Percentiles rank a stretch among this genome's conserved stretches.
phyloP scores from a whole-genome alignment of 2,113 vertebrate species.

The Notarius lentiginosus region DNA sequence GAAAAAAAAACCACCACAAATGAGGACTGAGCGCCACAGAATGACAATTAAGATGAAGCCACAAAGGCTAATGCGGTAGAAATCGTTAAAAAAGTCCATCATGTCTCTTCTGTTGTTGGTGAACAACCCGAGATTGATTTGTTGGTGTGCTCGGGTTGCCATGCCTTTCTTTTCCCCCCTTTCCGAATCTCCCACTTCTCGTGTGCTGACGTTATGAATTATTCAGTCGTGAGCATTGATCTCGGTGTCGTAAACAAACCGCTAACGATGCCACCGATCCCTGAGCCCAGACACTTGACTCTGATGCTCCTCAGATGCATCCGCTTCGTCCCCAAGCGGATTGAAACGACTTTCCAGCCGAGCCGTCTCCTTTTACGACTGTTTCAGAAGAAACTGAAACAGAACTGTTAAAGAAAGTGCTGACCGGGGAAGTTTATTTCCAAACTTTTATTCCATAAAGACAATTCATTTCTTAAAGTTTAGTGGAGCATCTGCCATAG shows the following conservation, averaged over 20 bases:
- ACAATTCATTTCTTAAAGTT: neutral
- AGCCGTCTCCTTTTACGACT: neutral
- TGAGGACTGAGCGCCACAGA: neutral
- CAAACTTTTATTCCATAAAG: neutral
- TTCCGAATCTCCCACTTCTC: neutral
- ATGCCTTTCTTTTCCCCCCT: neutral
- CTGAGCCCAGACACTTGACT: slow-evolving; percentile 23
- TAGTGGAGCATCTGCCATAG: neutral
- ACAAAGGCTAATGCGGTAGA: slow-evolving; percentile 17
- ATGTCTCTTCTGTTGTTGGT: slow-evolving; percentile 25
- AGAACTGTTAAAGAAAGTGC: neutral
- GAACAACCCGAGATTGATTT: slow-evolving; percentile 33
- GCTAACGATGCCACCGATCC: slow-evolving; percentile 46
- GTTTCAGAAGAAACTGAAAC: neutral
- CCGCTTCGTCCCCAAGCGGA: neutral
- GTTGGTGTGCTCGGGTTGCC: slow-evolving; percentile 10
- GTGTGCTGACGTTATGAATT: slow-evolving; percentile 43
- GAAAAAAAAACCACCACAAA: neutral
- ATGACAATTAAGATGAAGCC: slow-evolving; percentile 29
- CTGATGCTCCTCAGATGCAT: neutral
- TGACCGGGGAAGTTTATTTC: neutral
- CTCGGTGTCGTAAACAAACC: slow-evolving; percentile 45
- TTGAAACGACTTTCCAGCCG: neutral
- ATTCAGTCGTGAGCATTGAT: slow-evolving; percentile 48
- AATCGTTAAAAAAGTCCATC: slow-evolving; percentile 27